Conservation (phyloP, 23 tunicate species). For the Pegea sp. region DNA sequence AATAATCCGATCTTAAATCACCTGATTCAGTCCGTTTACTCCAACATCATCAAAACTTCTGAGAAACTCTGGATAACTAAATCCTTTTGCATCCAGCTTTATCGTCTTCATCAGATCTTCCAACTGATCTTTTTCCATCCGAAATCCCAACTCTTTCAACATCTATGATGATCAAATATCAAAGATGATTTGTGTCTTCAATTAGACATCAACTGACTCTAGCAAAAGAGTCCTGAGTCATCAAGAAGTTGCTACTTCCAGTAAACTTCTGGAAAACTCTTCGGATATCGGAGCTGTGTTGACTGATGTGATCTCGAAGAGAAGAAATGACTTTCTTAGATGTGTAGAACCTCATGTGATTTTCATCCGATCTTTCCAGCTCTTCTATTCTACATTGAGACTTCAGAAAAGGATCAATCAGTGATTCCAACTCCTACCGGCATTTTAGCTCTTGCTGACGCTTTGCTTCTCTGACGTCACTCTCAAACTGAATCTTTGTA, state of each 20-base stretch:
- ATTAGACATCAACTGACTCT: no score
- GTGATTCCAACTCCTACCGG: no score
- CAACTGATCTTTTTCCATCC: conserved; percentile 60
- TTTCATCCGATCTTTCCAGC: conserved; percentile 11
- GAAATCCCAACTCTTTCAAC: conserved; percentile 67
- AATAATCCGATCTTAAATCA: no score
- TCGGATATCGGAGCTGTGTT: conserved; percentile 58
- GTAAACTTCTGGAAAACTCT: conserved; percentile 43
- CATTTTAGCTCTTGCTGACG: conserved; percentile 30
- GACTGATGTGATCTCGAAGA: conserved; percentile 51
- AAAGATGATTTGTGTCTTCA: not conserved
- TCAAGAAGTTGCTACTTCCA: no score
- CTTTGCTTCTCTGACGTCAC: conserved; percentile 37
- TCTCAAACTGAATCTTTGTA: conserved; percentile 52
- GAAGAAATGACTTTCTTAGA: conserved; percentile 32
- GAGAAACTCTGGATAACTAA: conserved; percentile 46
- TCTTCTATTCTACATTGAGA: conserved; percentile 49
- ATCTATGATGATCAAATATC: conserved; percentile 11
- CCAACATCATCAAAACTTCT: conserved; percentile 33
- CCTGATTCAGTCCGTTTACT: conserved; percentile 54
- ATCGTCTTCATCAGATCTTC: conserved; percentile 20
- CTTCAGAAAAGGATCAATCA: no score
- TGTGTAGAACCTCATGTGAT: conserved; percentile 34
- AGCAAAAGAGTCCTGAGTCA: no score
- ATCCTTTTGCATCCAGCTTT: conserved; percentile 21